phyloP scores from a whole-genome alignment of 2,888 invertebrate genomes.

The Exocentrus adspersus region DNA sequence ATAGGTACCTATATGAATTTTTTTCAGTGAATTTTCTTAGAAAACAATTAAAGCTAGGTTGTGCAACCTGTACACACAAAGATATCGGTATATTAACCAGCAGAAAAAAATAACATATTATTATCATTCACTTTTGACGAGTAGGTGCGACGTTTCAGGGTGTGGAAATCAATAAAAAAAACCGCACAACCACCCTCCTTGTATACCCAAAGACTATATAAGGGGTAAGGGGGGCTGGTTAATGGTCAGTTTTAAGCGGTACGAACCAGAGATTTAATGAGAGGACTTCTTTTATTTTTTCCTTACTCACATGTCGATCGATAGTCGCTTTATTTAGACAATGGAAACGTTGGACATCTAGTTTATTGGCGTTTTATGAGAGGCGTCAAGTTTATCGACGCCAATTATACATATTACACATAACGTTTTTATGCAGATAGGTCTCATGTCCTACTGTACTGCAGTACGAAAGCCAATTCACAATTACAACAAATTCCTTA shows the following conservation, averaged over 20 bases:
- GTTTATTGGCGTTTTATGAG: not conserved
- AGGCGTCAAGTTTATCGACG: not conserved
- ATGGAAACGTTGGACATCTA: too few species aligned
- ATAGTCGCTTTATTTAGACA: not conserved
- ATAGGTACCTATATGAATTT: too few species aligned
- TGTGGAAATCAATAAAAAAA: constrained; percentile 27
- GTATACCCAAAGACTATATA: constrained; percentile 12
- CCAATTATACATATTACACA: too few species aligned
- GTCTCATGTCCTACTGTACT: too few species aligned
- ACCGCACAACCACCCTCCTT: not conserved
- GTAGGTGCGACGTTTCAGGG: constrained; percentile 25
- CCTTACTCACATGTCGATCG: not conserved
- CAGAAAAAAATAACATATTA: too few species aligned
- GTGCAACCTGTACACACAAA: too few species aligned
- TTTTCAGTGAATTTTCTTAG: too few species aligned
- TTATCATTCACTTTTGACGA: constrained; percentile 25
- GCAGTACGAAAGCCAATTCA: too few species aligned
- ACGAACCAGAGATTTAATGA: not conserved
- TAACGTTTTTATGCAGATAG: too few species aligned
- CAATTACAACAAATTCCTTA: too few species aligned
- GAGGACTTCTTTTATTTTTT: constrained; percentile 1
- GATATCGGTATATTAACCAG: too few species aligned
- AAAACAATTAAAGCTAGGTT: too few species aligned
- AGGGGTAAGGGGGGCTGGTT: not conserved
- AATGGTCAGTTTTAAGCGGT: constrained; percentile 13